A percentile compares a stretch with the other conserved stretches of the same genome.
phyloP scores from a whole-genome alignment of 2,113 vertebrate genomes.

The Phodopus roborovskii region DNA sequence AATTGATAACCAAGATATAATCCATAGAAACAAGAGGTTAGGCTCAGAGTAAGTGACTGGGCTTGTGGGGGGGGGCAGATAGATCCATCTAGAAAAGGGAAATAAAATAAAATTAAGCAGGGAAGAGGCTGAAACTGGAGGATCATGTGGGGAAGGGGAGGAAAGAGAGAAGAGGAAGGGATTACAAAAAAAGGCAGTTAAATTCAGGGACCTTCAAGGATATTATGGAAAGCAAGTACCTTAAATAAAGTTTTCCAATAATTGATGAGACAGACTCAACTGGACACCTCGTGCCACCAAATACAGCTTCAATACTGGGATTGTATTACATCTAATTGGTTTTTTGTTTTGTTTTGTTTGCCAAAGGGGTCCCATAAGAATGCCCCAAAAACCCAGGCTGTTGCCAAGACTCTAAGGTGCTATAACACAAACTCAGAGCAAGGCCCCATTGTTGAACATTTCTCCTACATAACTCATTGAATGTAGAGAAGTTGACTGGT shows the following conservation, averaged over 20 bases:
- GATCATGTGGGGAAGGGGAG: background rate
- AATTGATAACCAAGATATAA: background rate
- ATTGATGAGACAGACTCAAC: too few species aligned
- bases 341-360: too few species aligned
- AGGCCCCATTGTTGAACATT: background rate
- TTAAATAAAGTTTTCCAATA: too few species aligned
- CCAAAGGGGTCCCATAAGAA: too few species aligned
- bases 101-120: background rate
- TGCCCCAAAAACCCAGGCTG: too few species aligned
- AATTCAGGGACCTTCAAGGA: too few species aligned
- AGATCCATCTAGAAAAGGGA: background rate
- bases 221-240: too few species aligned
- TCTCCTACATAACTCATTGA: background rate
- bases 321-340: too few species aligned
- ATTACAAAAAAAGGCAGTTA: too few species aligned
- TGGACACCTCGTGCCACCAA: too few species aligned
- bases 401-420: too few species aligned
- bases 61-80: background rate
- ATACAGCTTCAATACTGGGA: too few species aligned
- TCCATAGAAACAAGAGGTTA: background rate
- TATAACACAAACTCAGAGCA: background rate
- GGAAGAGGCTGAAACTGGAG: background rate
- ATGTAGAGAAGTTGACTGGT: background rate
- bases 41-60: background rate
- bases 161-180: background rate